Evolutionary conservation across 2,797 vertebrate species (phyloP).

Genomic region (Chaetophractus vellerosus): DNA sequence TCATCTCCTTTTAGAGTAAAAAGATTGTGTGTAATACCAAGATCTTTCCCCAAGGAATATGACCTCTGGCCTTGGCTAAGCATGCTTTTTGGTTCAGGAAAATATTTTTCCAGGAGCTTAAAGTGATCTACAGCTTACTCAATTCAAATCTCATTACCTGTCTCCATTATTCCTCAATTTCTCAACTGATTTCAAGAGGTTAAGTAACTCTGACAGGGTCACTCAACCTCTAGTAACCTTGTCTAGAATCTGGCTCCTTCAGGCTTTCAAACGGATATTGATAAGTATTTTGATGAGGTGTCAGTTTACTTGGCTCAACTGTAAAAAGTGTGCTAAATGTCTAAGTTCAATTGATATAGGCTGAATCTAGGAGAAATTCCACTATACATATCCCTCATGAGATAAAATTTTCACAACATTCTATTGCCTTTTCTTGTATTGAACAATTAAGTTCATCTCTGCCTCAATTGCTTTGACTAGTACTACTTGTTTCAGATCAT

Average conservation of each 20-base stretch:
- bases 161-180: not conserved
- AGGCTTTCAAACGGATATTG: not conserved
- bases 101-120: not conserved
- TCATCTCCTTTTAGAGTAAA: conserved; percentile 35
- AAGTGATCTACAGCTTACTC: not conserved
- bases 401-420: not conserved
- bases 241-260: not conserved
- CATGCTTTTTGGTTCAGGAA: conserved; percentile 10
- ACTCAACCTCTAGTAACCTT: not conserved
- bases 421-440: not conserved
- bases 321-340: not conserved
- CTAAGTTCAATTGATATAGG: not conserved
- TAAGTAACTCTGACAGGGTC: conserved; percentile 10
- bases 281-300: not conserved
- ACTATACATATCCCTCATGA: not conserved
- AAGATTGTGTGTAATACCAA: not conserved
- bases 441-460: not conserved
- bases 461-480: not conserved
- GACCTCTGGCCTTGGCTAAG: not conserved
- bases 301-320: not conserved
- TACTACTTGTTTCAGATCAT: not conserved
- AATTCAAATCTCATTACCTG: conserved; percentile 40
- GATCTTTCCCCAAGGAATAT: not conserved
- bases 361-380: not conserved
- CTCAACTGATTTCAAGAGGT: not conserved